These are phyloP conservation scores for Amiota mariae DNA, from an alignment of 2,888 invertebrate genomes.

Conservation along the genomic window DNA sequence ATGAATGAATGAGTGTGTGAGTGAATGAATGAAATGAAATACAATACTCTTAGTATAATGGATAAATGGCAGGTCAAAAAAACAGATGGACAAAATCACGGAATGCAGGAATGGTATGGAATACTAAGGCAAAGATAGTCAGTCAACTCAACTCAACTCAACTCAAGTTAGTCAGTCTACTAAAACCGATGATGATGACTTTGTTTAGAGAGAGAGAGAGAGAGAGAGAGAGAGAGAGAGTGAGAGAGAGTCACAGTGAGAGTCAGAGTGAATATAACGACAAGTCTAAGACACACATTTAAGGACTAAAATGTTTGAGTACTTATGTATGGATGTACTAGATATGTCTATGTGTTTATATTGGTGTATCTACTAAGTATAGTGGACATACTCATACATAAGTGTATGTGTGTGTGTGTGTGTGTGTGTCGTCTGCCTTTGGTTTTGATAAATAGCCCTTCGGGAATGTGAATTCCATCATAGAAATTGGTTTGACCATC, in stretches of 20 bases:
- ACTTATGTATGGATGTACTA: too few relatives aligned
- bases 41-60: background rate
- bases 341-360: too few relatives aligned
- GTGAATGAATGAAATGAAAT: background rate
- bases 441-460: slow-evolving; percentile 41
- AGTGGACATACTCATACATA: too few relatives aligned
- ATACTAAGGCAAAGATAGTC: too few relatives aligned
- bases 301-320: too few relatives aligned
- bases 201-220: background rate
- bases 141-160: too few relatives aligned
- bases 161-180: background rate
- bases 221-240: too few relatives aligned
- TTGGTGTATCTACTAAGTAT: too few relatives aligned
- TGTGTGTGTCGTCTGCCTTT: slow-evolving; percentile 21
- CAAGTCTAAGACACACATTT: too few relatives aligned
- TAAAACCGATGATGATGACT: background rate
- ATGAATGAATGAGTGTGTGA: background rate
- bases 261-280: too few relatives aligned
- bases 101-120: too few relatives aligned
- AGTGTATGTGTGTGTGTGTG: background rate
- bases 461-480: slow-evolving; percentile 40
- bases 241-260: too few relatives aligned
- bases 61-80: background rate
- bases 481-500: slow-evolving; percentile 45
- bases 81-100: background rate